These are phyloP conservation scores for Lanistes nyassanus DNA, from an alignment of 1,140 invertebrate species.

Conservation along the genomic window DNA sequence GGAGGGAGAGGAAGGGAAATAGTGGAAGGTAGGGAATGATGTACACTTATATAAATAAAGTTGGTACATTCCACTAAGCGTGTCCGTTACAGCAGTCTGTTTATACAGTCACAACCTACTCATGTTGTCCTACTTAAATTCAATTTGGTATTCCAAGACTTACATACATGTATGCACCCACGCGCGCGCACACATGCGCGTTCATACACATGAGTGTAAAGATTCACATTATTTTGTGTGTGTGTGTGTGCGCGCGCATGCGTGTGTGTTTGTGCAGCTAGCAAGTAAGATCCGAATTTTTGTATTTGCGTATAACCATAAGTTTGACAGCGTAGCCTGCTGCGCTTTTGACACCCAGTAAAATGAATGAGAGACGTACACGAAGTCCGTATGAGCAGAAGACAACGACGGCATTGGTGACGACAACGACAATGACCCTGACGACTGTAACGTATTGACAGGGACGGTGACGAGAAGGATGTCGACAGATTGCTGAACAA, in stretches of 20 bases:
- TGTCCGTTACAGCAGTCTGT: too few relatives aligned
- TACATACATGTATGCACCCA: conserved; percentile 1
- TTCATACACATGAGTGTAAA: conserved; percentile 2
- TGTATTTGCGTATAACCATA: neutral
- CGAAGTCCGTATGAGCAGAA: too few relatives aligned
- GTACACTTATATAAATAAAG: too few relatives aligned
- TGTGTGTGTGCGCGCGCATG: neutral
- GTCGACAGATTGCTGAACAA: too few relatives aligned
- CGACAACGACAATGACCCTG: neutral
- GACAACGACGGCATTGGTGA: neutral
- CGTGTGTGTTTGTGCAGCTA: neutral
- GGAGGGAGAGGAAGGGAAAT: too few relatives aligned
- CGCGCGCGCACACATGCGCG: neutral
- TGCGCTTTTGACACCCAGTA: too few relatives aligned
- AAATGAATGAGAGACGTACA: neutral
- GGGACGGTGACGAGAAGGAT: neutral
- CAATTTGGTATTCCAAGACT: neutral
- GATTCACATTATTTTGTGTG: neutral
- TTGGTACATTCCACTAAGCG: too few relatives aligned
- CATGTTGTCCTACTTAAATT: too few relatives aligned
- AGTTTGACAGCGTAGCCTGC: neutral
- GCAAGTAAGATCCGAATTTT: neutral
- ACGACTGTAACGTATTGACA: neutral
- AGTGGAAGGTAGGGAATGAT: too few relatives aligned
- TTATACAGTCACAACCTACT: too few relatives aligned